Evolutionary conservation across 2,888 invertebrate genomes (phyloP).

Genomic region (Chaetogeoica ovagalla): DNA sequence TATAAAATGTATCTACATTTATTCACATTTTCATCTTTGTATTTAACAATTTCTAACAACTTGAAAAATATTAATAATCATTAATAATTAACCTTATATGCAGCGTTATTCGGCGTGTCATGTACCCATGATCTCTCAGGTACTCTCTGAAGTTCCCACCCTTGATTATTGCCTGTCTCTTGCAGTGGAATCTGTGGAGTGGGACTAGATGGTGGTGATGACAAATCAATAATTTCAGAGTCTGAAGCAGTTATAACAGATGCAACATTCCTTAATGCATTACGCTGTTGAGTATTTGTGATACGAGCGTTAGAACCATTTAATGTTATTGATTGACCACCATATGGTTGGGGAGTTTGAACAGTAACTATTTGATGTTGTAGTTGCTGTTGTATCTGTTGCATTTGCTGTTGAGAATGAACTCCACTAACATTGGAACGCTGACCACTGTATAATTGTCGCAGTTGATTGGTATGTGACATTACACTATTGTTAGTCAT

Average conservation of each 20-base stretch:
- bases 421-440: neutral
- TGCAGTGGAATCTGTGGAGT: constrained; percentile 42
- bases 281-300: constrained; percentile 36
- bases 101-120: neutral
- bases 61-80: neutral
- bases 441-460: constrained; percentile 14
- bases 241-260: constrained; percentile 11
- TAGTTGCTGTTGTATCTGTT: neutral
- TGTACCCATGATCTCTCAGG: constrained; percentile 23
- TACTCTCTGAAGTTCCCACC: constrained; percentile 20
- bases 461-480: neutral
- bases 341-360: neutral
- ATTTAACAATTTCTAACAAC: no score
- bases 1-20: no score
- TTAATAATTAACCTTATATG: constrained; percentile 31
- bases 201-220: constrained; percentile 62
- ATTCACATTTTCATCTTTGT: no score
- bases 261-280: neutral
- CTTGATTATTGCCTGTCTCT: neutral
- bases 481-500: neutral
- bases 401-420: constrained; percentile 30
- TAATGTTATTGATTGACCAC: neutral
- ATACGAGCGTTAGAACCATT: constrained; percentile 8
- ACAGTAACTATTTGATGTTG: constrained; percentile 1
- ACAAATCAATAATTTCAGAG: constrained; percentile 63